Percentiles rank a stretch among this genome's conserved stretches.
Evolutionary conservation across 2,888 invertebrate species (phyloP).

Genomic region (Pseudanteris insignis): DNA sequence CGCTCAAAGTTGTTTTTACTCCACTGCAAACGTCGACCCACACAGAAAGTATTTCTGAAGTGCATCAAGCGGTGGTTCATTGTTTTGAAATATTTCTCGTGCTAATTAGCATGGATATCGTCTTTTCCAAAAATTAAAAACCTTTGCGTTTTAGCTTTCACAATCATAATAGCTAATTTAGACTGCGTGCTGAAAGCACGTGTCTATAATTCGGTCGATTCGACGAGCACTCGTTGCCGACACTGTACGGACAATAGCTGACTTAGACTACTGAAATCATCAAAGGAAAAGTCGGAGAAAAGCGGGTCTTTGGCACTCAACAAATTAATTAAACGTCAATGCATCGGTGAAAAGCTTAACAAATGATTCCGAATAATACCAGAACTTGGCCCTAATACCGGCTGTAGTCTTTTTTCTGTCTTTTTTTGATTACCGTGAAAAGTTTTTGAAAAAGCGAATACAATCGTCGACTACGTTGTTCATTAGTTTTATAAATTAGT

Average conservation of each 20-base stretch:
- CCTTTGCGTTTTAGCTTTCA: slow-evolving; percentile 39
- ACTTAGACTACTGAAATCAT: slow-evolving; percentile 29
- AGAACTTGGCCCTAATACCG: slow-evolving; percentile 12
- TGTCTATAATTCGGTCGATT: slow-evolving; percentile 16
- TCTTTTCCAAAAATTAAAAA: slow-evolving; percentile 56
- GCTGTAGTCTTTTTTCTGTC: slow-evolving; percentile 12
- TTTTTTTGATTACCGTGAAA: not conserved
- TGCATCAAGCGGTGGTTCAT: slow-evolving; percentile 38
- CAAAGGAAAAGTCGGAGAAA: slow-evolving; percentile 30
- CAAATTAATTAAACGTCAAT: slow-evolving; percentile 29
- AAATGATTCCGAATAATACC: slow-evolving; percentile 18
- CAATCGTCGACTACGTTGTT: no score
- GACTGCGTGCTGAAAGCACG: slow-evolving; percentile 3
- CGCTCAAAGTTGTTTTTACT: no score
- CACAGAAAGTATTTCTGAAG: no score
- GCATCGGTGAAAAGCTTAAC: slow-evolving; percentile 15
- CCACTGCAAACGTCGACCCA: no score
- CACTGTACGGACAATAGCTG: slow-evolving; percentile 29
- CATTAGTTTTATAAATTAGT: no score
- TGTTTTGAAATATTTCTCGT: slow-evolving; percentile 59
- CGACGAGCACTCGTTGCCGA: slow-evolving; percentile 6
- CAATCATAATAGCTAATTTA: slow-evolving; percentile 40
- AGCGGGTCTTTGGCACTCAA: slow-evolving; percentile 5
- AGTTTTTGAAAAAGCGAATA: no score
- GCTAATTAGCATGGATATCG: slow-evolving; percentile 60